Evolutionary conservation across 37 sponge, comb jelly and placozoan species (phyloP).

Genomic region (Cliona cf. orientalis): DNA sequence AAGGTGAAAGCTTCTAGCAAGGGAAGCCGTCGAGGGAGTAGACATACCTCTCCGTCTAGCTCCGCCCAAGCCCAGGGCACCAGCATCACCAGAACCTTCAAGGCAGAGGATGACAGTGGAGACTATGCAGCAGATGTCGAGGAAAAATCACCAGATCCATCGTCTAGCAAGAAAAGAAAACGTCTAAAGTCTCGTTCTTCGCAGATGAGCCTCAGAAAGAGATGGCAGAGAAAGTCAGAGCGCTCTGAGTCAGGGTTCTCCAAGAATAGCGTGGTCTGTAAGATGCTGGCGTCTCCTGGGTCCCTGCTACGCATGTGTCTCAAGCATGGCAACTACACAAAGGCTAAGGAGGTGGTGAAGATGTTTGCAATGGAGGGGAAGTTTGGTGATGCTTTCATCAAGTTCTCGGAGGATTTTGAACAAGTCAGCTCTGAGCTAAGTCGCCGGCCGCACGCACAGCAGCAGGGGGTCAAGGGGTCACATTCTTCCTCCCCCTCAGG

Average conservation of each 20-base stretch:
- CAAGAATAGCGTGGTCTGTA: conserved; percentile 48
- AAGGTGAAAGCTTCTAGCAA: too few species aligned
- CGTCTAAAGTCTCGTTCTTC: conserved; percentile 22
- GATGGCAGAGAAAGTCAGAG: background rate
- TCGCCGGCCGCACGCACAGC: background rate
- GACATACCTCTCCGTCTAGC: background rate
- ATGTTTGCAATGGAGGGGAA: conserved; percentile 80
- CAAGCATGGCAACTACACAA: conserved; percentile 67
- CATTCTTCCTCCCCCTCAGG: conserved; percentile 6
- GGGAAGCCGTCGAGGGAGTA: too few species aligned
- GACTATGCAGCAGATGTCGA: conserved; percentile 78
- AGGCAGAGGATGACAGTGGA: conserved; percentile 51
- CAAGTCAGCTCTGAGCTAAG: conserved; percentile 50
- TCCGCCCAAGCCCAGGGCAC: background rate
- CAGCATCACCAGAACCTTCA: background rate
- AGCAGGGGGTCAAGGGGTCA: background rate
- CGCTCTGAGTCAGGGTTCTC: background rate
- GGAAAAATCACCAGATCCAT: conserved; percentile 32
- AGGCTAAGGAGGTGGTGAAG: conserved; percentile 83
- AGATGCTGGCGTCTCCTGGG: conserved; percentile 89
- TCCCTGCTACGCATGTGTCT: conserved; percentile 83
- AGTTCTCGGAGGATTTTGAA: conserved; percentile 75
- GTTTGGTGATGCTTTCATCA: conserved; percentile 64
- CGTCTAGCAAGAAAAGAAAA: conserved; percentile 10
- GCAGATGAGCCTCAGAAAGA: conserved; percentile 18